These are phyloP conservation scores for Brachyhypopomus gauderio DNA, from an alignment of 2,113 vertebrate genomes.

Conservation along the genomic window DNA sequence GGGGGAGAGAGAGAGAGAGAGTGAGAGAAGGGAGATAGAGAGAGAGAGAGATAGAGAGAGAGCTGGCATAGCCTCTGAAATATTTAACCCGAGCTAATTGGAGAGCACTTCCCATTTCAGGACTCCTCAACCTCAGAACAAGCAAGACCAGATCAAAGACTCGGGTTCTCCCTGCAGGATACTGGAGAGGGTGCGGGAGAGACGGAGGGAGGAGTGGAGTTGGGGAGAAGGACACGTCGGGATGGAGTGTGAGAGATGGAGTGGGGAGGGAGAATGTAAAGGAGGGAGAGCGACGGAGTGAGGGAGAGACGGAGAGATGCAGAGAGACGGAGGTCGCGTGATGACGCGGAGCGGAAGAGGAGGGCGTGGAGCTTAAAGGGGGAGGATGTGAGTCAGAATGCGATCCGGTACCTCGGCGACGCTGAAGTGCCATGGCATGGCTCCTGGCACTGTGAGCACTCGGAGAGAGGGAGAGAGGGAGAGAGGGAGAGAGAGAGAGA, in stretches of 20 bases:
- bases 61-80: conserved; percentile 56
- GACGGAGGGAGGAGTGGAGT: conserved; percentile 12
- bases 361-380: conserved; percentile 19
- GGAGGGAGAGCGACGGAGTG: conserved; percentile 1
- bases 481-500: conserved; percentile 43
- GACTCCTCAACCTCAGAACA: conserved; percentile 59
- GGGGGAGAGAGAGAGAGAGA: too few relatives aligned
- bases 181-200: conserved; percentile 45
- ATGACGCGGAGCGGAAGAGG: conserved; percentile 17
- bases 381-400: conserved; percentile 34
- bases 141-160: conserved; percentile 64
- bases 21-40: too few relatives aligned
- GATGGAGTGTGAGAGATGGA: not conserved
- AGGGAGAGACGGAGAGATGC: not conserved
- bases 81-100: conserved; percentile 69
- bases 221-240: conserved; percentile 1
- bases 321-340: conserved; percentile 1
- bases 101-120: conserved; percentile 65
- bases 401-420: conserved; percentile 23
- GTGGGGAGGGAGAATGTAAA: conserved; percentile 30
- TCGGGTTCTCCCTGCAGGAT: conserved; percentile 55
- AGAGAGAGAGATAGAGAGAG: conserved; percentile 21
- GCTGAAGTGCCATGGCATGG: conserved; percentile 39
- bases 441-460: conserved; percentile 27
- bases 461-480: not conserved